phyloP scores from a whole-genome alignment of 1,140 invertebrate genomes.

The Drosophila equinoxialis region DNA sequence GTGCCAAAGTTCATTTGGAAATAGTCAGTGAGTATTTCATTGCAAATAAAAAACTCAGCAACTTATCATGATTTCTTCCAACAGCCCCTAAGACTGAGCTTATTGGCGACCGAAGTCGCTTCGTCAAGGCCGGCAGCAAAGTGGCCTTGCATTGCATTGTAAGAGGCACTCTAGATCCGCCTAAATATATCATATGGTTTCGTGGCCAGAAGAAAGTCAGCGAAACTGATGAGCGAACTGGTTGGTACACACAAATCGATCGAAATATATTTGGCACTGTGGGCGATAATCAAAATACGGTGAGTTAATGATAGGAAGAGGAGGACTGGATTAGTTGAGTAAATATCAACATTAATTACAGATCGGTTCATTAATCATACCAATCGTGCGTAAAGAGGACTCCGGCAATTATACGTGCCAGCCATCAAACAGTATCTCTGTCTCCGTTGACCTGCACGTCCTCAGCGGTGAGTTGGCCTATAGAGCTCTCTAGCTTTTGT shows the following conservation, averaged over 20 bases:
- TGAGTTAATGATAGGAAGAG: constrained; percentile 47
- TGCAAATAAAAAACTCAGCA: no score
- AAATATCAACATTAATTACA: constrained; percentile 58
- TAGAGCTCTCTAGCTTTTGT: constrained; percentile 14
- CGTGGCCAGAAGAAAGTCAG: constrained; percentile 87
- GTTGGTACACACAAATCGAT: constrained; percentile 82
- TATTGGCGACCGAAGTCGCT: constrained; percentile 85
- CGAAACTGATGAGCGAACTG: constrained; percentile 67
- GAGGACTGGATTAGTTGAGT: constrained; percentile 3
- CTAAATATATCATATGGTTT: constrained; percentile 86
- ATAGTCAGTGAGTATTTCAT: constrained; percentile 86
- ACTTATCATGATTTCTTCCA: not conserved
- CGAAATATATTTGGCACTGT: constrained; percentile 76
- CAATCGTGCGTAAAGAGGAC: constrained; percentile 84
- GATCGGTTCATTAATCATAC: constrained; percentile 87
- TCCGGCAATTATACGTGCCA: constrained; percentile 82
- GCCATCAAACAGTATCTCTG: constrained; percentile 80
- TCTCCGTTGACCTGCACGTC: constrained; percentile 80
- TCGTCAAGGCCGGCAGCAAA: constrained; percentile 86
- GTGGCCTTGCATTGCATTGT: constrained; percentile 86
- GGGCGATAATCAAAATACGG: constrained; percentile 79
- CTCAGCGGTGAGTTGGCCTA: constrained; percentile 73
- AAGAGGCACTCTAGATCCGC: constrained; percentile 85
- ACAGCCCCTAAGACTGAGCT: constrained; percentile 86
- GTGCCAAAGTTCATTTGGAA: constrained; percentile 87